Conservation (phyloP, 2,797 vertebrate genomes). For the Karalla daura region DNA sequence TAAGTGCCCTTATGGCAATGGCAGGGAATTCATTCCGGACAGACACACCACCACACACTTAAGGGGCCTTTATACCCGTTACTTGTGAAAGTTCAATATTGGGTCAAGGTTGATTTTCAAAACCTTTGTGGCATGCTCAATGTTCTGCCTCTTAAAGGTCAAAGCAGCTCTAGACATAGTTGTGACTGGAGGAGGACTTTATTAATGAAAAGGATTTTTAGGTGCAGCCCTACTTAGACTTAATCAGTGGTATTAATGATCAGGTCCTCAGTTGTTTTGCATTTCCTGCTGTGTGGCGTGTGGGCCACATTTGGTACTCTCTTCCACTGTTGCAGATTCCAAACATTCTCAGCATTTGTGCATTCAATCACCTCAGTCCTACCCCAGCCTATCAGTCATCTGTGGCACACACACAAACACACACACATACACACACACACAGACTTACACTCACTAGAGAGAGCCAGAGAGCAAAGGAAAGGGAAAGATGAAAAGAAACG, state of each 20-base stretch:
- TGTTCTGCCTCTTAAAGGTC: too few species aligned
- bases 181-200: too few species aligned
- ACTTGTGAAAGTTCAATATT: too few species aligned
- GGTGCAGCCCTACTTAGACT: not conserved
- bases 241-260: not conserved
- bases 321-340: constrained; percentile 33
- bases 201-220: not conserved
- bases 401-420: constrained; percentile 5
- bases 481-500: constrained; percentile 29
- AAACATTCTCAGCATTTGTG: constrained; percentile 50
- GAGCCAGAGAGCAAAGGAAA: constrained; percentile 8
- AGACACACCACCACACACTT: too few species aligned
- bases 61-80: too few species aligned
- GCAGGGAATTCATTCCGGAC: too few species aligned
- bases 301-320: constrained; percentile 17
- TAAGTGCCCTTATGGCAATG: too few species aligned
- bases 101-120: too few species aligned
- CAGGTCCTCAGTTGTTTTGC: not conserved
- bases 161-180: too few species aligned
- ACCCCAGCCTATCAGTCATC: constrained; percentile 20
- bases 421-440: constrained; percentile 8
- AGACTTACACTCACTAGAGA: not conserved
- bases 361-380: constrained; percentile 31
- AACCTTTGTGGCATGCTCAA: too few species aligned
- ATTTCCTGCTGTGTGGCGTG: constrained; percentile 5